Base-by-base conservation (phyloP, 2,113 vertebrate genomes). In the Haliaeetus leucogaster region DNA sequence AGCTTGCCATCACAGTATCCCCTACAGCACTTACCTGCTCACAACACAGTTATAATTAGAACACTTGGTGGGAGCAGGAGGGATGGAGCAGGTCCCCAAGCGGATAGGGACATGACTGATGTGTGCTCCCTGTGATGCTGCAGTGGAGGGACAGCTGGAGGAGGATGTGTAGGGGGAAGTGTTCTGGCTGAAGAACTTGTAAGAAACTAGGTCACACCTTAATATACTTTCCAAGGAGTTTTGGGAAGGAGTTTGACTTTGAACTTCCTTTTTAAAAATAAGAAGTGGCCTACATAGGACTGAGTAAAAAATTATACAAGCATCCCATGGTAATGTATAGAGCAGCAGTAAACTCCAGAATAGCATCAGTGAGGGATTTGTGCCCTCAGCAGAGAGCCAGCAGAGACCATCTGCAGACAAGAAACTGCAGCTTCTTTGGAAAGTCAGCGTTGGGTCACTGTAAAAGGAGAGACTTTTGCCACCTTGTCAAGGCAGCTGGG, bases 271-370 rank as follows among this genome's bases (percentile, higher is more conserved):
- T 89, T 92, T 89, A 92, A 96, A 93, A 96, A 86, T 96, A 95
- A 92, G 74, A 96, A 82, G 16, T 95, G 95, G 25, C 96, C 97
- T 97, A 96, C 77, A 93, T 97, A 95, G 25, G 59, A 25, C 47
- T 21, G 65, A 86, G 43, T 30, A 16, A 71, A 91, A 78, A 96
- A 74, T 94, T 32, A 82, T 48, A 38, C 59, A 67, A 76, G 52
- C 34, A 89, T 92, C 90, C 82, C 86, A 48, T 45, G 56, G 73
- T 89, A 92, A 95, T 6, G 81, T 93, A 84, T 95, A 30, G 83
- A 89, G 73, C 83, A 79, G 89, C 27, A 84, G 26, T 45, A 56
- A 84, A 56, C 13, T 80, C 74, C 74, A 90, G 92, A 96, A 96
- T 90, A 96, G 95, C 90, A 82, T 47, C 95, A 73, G 66, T n/a